A percentile compares a stretch with the other conserved stretches of the same genome.
phyloP scores from a whole-genome alignment of 1,140 invertebrate species.

The Rhynchophorus ferrugineus region DNA sequence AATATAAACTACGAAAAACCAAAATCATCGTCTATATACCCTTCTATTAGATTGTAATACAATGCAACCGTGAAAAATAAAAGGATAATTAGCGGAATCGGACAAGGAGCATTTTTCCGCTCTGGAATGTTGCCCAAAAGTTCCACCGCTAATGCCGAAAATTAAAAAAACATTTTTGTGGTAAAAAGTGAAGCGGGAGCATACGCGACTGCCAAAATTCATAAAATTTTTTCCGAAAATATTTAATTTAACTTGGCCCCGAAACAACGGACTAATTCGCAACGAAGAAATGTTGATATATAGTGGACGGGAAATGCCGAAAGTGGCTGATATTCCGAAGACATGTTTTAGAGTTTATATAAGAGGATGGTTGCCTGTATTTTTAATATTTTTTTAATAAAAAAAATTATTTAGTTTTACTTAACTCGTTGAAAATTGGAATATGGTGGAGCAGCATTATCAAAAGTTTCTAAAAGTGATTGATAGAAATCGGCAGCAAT shows the following conservation, averaged over 20 bases:
- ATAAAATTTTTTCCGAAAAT: conserved; percentile 9
- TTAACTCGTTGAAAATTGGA: too few relatives aligned
- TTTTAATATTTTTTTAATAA: too few relatives aligned
- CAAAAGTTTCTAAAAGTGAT: too few relatives aligned
- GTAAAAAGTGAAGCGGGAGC: conserved; percentile 11
- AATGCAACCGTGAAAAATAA: neutral
- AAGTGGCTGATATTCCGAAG: too few relatives aligned
- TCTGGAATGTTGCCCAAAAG: conserved; percentile 10
- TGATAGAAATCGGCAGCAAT: too few relatives aligned
- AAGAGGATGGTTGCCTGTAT: too few relatives aligned
- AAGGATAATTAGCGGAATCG: neutral
- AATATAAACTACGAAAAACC: too few relatives aligned
- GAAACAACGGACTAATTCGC: conserved; percentile 5
- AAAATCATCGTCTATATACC: too few relatives aligned
- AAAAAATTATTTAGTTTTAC: too few relatives aligned
- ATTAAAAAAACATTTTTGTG: conserved; percentile 15
- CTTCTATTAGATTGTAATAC: conserved; percentile 1
- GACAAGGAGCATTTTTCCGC: neutral
- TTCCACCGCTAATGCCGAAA: conserved; percentile 9
- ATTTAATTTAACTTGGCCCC: conserved; percentile 16
- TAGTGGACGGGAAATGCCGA: too few relatives aligned
- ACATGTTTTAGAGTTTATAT: too few relatives aligned
- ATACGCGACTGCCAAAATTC: conserved; percentile 15
- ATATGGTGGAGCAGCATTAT: too few relatives aligned
- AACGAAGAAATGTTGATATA: conserved; percentile 3